A percentile compares a stretch with the other conserved stretches of the same genome.
Conservation (phyloP, 2,797 vertebrate genomes). For the Myotis vivesi region DNA sequence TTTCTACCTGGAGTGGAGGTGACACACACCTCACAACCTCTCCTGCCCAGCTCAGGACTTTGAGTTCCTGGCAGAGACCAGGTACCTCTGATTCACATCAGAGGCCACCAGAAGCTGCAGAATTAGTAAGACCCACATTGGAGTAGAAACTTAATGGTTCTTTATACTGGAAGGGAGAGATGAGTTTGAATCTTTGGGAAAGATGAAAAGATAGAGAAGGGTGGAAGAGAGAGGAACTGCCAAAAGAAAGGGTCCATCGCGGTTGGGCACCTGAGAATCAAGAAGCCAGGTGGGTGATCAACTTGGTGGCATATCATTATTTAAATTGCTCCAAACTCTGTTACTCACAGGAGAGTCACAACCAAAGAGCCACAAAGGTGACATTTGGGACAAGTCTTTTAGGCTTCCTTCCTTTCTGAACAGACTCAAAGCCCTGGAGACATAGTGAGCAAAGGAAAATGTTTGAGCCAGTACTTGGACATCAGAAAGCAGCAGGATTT, state of each 20-base stretch:
- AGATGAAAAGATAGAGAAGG: background rate
- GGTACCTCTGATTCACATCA: background rate
- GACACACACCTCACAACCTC: background rate
- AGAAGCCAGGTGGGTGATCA: background rate
- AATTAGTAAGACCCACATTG: background rate
- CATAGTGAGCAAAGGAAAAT: background rate
- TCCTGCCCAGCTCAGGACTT: background rate
- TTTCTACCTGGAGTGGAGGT: background rate
- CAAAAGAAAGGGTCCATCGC: background rate
- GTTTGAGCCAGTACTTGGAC: background rate
- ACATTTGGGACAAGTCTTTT: background rate
- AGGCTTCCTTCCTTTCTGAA: background rate
- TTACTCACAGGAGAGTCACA: background rate
- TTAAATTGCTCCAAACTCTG: background rate
- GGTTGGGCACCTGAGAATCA: background rate
- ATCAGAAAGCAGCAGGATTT: background rate
- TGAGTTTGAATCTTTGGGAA: background rate
- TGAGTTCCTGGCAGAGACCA: background rate
- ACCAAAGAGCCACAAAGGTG: background rate
- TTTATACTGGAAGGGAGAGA: background rate
- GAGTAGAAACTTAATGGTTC: background rate
- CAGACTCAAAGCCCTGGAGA: constrained; percentile 8
- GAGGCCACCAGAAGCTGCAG: background rate
- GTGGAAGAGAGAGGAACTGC: background rate
- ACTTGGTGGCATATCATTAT: background rate